phyloP scores from a whole-genome alignment of 2,888 invertebrate species.

The Cinara cedri region DNA sequence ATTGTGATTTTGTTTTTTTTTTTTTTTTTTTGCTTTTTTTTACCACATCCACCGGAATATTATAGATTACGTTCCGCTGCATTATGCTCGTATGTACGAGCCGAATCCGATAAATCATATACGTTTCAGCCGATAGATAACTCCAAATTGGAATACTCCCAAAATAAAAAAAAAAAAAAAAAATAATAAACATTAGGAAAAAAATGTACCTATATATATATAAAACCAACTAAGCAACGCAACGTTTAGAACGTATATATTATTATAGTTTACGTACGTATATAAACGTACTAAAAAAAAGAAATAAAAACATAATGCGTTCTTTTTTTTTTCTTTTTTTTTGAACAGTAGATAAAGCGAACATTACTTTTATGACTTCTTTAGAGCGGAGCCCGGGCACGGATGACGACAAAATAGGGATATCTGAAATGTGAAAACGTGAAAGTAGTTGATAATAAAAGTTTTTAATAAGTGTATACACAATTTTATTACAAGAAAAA shows the following conservation, averaged over 20 bases:
- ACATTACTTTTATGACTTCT: slow-evolving; percentile 48
- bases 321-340: slow-evolving; percentile 7
- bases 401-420: slow-evolving; percentile 28
- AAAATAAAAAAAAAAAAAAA: no score
- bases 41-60: neutral
- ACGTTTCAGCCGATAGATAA: slow-evolving; percentile 12
- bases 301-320: slow-evolving; percentile 35
- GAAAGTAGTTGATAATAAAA: slow-evolving; percentile 47
- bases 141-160: slow-evolving; percentile 19
- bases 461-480: slow-evolving; percentile 35
- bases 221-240: neutral
- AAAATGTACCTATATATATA: neutral
- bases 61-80: slow-evolving; percentile 7
- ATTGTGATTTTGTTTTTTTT: no score
- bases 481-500: slow-evolving; percentile 18
- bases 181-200: slow-evolving; percentile 32
- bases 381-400: no score
- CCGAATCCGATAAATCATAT: slow-evolving; percentile 1
- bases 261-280: neutral
- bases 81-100: no score
- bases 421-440: slow-evolving; percentile 42
- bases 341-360: slow-evolving; percentile 36
- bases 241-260: slow-evolving; percentile 7
- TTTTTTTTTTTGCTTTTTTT: neutral
- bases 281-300: slow-evolving; percentile 44